Percentiles rank a stretch among this genome's conserved stretches.
Conservation (phyloP, 2,113 vertebrate genomes). For the Thryonomys swinderianus region DNA sequence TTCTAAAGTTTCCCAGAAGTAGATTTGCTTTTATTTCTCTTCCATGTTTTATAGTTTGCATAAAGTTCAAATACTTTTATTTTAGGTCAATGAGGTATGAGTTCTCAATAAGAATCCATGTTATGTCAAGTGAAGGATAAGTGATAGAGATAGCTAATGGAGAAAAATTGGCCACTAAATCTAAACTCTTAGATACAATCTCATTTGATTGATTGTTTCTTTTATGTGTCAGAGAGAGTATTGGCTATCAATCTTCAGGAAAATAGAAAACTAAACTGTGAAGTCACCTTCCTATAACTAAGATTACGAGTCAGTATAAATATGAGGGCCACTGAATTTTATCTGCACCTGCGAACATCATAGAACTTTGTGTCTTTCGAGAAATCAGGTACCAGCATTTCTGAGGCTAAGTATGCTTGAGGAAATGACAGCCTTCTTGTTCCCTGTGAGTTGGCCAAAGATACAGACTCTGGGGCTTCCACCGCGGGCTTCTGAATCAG, state of each 20-base stretch:
- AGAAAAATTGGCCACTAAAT: background rate
- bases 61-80: background rate
- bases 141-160: background rate
- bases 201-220: background rate
- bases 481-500: background rate
- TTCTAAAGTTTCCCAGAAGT: background rate
- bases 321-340: background rate
- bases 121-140: background rate
- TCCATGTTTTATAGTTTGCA: background rate
- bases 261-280: background rate
- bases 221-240: background rate
- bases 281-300: background rate
- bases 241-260: background rate
- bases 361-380: background rate
- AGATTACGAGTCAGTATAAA: background rate
- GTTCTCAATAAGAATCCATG: background rate
- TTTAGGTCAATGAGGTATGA: background rate
- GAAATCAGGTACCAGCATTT: background rate
- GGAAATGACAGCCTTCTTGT: background rate
- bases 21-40: background rate
- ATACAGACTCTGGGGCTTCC: background rate
- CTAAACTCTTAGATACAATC: background rate
- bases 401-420: background rate
- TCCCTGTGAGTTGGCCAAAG: background rate
- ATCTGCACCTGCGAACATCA: background rate